Conservation (phyloP, 2,888 invertebrate species). For the Ectemnius cavifrons region DNA sequence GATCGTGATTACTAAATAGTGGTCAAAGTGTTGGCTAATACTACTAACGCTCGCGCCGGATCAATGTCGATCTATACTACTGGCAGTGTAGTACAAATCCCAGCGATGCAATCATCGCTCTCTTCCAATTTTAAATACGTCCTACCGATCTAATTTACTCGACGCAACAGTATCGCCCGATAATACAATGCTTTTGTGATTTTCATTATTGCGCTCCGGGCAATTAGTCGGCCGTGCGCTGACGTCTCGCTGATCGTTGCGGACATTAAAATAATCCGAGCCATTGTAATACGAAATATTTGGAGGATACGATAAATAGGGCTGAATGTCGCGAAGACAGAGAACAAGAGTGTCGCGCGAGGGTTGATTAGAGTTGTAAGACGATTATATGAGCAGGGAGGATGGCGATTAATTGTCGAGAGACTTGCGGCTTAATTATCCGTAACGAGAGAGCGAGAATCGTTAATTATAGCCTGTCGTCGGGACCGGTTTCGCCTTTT, state of each 20-base stretch:
- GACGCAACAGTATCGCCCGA: constrained; percentile 2
- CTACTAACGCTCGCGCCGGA: constrained; percentile 21
- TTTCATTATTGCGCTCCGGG: constrained; percentile 3
- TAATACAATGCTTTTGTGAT: constrained; percentile 9
- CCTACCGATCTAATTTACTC: constrained; percentile 23
- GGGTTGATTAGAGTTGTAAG: too few species aligned
- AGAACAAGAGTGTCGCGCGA: too few species aligned
- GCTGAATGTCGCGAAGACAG: too few species aligned
- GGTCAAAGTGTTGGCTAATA: background rate
- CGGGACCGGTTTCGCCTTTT: constrained; percentile 16
- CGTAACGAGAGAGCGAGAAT: constrained; percentile 39
- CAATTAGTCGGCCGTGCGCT: too few species aligned
- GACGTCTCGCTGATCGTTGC: too few species aligned
- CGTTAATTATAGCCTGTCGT: constrained; percentile 48
- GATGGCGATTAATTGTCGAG: constrained; percentile 23
- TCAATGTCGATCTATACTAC: constrained; percentile 17
- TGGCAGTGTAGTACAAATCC: constrained; percentile 7
- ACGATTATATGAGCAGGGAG: too few species aligned
- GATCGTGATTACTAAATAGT: constrained; percentile 9
- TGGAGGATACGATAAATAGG: too few species aligned
- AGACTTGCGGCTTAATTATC: constrained; percentile 44
- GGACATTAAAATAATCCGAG: too few species aligned
- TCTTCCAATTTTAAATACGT: constrained; percentile 27
- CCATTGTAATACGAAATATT: too few species aligned
- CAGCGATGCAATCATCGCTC: background rate